These are phyloP conservation scores for Saccostrea glomerata DNA, from an alignment of 1,140 invertebrate species.

Conservation along the genomic window DNA sequence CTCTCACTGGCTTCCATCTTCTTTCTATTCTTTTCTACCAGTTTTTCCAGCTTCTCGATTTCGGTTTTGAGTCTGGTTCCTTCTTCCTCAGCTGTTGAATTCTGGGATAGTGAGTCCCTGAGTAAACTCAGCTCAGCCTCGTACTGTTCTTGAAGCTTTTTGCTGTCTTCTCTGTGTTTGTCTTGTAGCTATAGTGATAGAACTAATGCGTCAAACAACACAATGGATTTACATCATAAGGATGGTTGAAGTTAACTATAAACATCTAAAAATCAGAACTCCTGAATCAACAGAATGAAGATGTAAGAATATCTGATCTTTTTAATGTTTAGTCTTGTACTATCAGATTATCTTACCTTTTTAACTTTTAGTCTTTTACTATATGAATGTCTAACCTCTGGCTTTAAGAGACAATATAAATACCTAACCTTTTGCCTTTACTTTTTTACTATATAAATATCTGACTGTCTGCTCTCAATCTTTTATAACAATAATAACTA, in stretches of 20 bases:
- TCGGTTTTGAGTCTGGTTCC: neutral
- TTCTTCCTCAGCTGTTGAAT: constrained; percentile 3
- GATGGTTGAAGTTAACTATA: neutral
- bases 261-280: neutral
- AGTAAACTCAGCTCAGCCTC: neutral
- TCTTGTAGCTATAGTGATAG: neutral
- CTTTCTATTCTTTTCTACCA: neutral
- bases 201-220: neutral
- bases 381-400: too few relatives aligned
- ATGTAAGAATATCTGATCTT: too few relatives aligned
- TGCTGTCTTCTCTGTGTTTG: neutral
- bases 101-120: constrained; percentile 2
- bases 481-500: too few relatives aligned
- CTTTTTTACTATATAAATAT: too few relatives aligned
- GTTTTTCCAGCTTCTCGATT: neutral
- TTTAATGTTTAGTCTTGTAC: too few relatives aligned
- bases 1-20: neutral
- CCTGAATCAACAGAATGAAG: too few relatives aligned
- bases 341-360: too few relatives aligned
- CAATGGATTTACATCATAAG: too few relatives aligned
- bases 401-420: too few relatives aligned
- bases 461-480: too few relatives aligned
- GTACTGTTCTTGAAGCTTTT: neutral
- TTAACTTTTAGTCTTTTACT: too few relatives aligned
- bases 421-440: too few relatives aligned